A percentile compares a stretch with the other conserved stretches of the same genome.
These are phyloP conservation scores for Litocranius walleri DNA, from an alignment of 2,113 vertebrate genomes.

Conservation along the genomic window DNA sequence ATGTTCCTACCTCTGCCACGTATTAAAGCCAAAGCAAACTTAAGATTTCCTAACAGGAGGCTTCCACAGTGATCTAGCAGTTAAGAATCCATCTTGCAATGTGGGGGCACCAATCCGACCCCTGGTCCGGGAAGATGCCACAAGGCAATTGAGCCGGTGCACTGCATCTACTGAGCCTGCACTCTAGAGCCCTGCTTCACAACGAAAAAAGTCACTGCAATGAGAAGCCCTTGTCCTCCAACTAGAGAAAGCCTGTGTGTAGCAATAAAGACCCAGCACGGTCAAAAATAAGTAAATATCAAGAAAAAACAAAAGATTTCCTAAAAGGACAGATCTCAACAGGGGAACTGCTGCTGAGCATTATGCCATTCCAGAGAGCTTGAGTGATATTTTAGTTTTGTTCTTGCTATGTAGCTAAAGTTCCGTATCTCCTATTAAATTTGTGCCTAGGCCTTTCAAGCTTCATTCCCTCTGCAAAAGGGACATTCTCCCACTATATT, in stretches of 20 bases:
- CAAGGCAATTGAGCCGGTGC: not conserved
- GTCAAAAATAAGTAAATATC: not conserved
- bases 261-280: not conserved
- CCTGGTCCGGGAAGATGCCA: not conserved
- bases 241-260: not conserved
- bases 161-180: not conserved
- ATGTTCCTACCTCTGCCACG: not conserved
- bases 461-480: not conserved
- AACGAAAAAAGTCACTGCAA: not conserved
- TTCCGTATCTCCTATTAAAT: not conserved
- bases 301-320: not conserved
- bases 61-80: not conserved
- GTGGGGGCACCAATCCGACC: accelerated
- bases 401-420: not conserved
- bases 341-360: not conserved
- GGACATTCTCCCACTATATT: not conserved
- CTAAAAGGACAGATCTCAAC: not conserved
- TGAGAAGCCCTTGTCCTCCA: not conserved
- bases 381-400: not conserved
- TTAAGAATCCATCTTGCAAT: not conserved
- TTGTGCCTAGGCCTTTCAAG: not conserved
- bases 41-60: not conserved
- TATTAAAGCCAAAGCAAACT: not conserved
- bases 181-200: not conserved
- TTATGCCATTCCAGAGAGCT: not conserved